phyloP scores from a whole-genome alignment of 2,888 invertebrate species.

The Diaperis boleti region DNA sequence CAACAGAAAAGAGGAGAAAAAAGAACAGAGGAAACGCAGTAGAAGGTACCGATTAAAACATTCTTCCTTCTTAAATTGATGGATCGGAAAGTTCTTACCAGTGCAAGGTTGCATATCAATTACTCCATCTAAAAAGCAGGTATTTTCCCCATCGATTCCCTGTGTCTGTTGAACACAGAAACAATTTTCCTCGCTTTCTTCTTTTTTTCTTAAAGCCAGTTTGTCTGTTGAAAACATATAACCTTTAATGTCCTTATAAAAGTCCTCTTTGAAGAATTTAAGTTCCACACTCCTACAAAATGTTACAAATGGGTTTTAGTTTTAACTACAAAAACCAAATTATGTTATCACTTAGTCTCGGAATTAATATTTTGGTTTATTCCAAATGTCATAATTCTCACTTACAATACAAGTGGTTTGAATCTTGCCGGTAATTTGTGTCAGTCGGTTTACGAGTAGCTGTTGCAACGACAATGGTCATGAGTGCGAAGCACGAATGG shows the following conservation, averaged over 20 bases:
- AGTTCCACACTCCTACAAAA: conserved; percentile 73
- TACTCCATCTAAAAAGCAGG: conserved; percentile 73
- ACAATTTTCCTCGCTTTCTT: conserved; percentile 71
- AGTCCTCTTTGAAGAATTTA: conserved; percentile 69
- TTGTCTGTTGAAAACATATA: conserved; percentile 71
- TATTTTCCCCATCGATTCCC: conserved; percentile 69
- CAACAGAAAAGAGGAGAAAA: too few species aligned
- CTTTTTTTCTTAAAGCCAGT: conserved; percentile 72
- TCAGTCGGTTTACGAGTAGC: too few species aligned
- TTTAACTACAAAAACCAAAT: conserved; percentile 7
- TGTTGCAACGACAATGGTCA: too few species aligned
- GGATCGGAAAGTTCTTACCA: too few species aligned
- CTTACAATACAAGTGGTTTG: too few species aligned
- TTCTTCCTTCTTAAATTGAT: too few species aligned
- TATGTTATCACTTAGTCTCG: background rate
- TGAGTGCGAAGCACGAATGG: too few species aligned
- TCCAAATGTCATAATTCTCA: too few species aligned
- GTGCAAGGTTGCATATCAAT: conserved; percentile 73
- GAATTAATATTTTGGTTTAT: background rate
- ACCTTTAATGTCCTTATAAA: conserved; percentile 71
- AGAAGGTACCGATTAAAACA: too few species aligned
- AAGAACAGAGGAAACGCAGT: too few species aligned
- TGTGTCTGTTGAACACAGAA: conserved; percentile 73
- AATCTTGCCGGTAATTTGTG: too few species aligned
- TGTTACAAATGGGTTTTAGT: too few species aligned